Evolutionary conservation across 1,140 invertebrate species (phyloP).

Genomic region (Aphaenogaster ashmeadi): DNA sequence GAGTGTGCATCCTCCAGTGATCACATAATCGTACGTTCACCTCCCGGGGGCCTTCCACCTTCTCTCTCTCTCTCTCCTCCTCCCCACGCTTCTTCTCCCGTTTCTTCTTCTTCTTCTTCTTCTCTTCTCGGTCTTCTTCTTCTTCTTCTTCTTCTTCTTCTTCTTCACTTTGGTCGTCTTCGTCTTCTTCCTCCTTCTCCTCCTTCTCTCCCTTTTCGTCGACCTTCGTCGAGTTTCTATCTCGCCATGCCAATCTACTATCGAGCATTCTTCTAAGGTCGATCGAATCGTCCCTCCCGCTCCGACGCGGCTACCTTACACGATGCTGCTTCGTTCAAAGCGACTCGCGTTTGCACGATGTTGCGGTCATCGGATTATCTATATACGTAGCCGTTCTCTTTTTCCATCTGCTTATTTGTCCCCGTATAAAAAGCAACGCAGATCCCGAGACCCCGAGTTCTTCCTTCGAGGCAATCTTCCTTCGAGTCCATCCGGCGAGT

Average conservation of each 20-base stretch:
- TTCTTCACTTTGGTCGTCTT: neutral
- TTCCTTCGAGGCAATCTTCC: neutral
- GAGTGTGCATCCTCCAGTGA: slow-evolving; percentile 83
- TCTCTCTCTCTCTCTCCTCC: slow-evolving; percentile 24
- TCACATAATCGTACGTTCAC: slow-evolving; percentile 86
- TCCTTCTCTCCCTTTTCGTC: slow-evolving; percentile 31
- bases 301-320: slow-evolving; percentile 45
- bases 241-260: slow-evolving; percentile 65
- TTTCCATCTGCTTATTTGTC: slow-evolving; percentile 21
- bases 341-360: slow-evolving; percentile 50
- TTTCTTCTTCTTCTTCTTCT: slow-evolving; percentile 14
- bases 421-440: slow-evolving; percentile 2
- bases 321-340: slow-evolving; percentile 41
- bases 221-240: slow-evolving; percentile 58
- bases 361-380: slow-evolving; percentile 51
- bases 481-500: neutral
- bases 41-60: slow-evolving; percentile 66
- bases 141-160: slow-evolving; percentile 9
- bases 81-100: neutral
- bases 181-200: slow-evolving; percentile 32
- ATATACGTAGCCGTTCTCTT: slow-evolving; percentile 17
- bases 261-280: slow-evolving; percentile 64
- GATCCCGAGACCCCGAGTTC: neutral
- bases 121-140: slow-evolving; percentile 31
- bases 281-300: slow-evolving; percentile 66